Conservation (phyloP, 2,888 invertebrate species). For the Micoletzkya japonica region DNA sequence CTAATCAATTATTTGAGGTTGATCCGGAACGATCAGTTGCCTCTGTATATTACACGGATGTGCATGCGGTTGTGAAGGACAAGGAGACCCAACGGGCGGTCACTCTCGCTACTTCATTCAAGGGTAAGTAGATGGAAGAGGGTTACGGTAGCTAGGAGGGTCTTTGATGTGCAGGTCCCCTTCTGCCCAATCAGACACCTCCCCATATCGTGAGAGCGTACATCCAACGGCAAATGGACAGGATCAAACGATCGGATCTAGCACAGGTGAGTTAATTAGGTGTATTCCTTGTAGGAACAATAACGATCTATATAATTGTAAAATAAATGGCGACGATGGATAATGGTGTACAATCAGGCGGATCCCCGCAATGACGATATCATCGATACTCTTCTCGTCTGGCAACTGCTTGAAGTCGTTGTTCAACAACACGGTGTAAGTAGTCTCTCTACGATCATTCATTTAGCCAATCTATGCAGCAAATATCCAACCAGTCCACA, state of each 20-base stretch:
- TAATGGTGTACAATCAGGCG: not conserved
- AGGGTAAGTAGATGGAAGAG: slow-evolving; percentile 8
- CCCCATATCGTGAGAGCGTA: slow-evolving; percentile 44
- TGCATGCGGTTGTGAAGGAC: slow-evolving; percentile 17
- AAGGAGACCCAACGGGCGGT: slow-evolving; percentile 16
- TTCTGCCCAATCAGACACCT: slow-evolving; percentile 21
- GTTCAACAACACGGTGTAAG: slow-evolving; percentile 60
- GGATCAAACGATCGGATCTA: slow-evolving; percentile 48
- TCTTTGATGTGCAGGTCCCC: slow-evolving; percentile 19
- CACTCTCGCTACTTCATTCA: slow-evolving; percentile 14
- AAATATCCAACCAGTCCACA: too few relatives aligned
- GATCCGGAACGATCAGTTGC: slow-evolving; percentile 17
- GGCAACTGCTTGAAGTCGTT: slow-evolving; percentile 58
- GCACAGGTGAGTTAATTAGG: slow-evolving; percentile 30
- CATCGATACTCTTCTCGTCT: slow-evolving; percentile 55
- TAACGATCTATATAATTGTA: too few relatives aligned
- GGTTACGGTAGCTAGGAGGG: not conserved
- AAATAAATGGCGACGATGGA: slow-evolving; percentile 40
- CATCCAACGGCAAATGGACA: slow-evolving; percentile 54
- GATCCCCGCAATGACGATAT: slow-evolving; percentile 35
- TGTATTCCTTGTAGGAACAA: too few relatives aligned
- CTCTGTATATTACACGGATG: slow-evolving; percentile 9
- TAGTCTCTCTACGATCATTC: too few relatives aligned
- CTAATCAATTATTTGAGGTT: not conserved
- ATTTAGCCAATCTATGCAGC: too few relatives aligned